Evolutionary conservation across 2,113 vertebrate species (phyloP).

Genomic region (Camelus dromedarius): DNA sequence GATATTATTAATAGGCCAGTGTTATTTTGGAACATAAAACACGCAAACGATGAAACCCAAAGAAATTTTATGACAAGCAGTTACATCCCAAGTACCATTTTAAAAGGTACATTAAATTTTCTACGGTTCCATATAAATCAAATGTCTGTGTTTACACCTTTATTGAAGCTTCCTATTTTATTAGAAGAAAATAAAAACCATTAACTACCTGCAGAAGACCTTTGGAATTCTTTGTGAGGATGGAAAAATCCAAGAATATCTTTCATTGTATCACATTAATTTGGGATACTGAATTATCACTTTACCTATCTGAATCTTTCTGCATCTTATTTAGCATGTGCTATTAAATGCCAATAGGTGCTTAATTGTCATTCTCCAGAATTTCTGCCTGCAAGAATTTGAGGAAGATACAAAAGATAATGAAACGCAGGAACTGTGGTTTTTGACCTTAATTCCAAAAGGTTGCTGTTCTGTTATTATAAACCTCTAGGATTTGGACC

Average conservation of each 20-base stretch:
- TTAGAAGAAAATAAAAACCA: slow-evolving; percentile 63
- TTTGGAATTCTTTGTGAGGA: slow-evolving; percentile 47
- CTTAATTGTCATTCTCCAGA: not conserved
- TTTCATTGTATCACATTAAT: slow-evolving; percentile 34
- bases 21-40: slow-evolving; percentile 80
- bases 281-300: slow-evolving; percentile 9
- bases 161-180: slow-evolving; percentile 70
- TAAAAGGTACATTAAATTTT: slow-evolving; percentile 81
- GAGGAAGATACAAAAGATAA: slow-evolving; percentile 45
- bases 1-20: slow-evolving; percentile 69
- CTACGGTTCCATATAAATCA: slow-evolving; percentile 78
- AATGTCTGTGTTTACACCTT: slow-evolving; percentile 70
- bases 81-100: slow-evolving; percentile 78
- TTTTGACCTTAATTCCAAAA: slow-evolving; percentile 50
- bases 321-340: not conserved
- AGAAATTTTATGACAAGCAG: slow-evolving; percentile 77
- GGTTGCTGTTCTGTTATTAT: not conserved
- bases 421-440: slow-evolving; percentile 9
- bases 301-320: not conserved
- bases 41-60: slow-evolving; percentile 77
- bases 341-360: not conserved
- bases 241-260: slow-evolving; percentile 10
- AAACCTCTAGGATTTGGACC: not conserved
- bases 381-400: slow-evolving; percentile 32
- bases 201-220: not conserved